phyloP scores from a whole-genome alignment of 2,797 vertebrate species.

The Leucoraja ocellata region DNA sequence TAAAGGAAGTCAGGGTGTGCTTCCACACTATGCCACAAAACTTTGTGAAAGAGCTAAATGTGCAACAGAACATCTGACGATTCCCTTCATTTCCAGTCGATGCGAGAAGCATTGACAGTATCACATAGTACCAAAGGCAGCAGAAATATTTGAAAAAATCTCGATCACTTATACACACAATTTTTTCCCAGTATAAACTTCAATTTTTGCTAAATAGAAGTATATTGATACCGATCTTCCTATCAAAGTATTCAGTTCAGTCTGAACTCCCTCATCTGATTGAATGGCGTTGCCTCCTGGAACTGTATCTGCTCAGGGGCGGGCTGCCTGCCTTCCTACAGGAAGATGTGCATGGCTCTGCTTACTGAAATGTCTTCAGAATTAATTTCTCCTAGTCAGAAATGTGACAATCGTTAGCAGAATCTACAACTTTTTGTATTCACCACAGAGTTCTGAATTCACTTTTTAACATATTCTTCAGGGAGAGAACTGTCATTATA shows the following conservation, averaged over 20 bases:
- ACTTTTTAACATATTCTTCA: slow-evolving; percentile 17
- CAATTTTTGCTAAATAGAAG: background rate
- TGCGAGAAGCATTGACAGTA: background rate
- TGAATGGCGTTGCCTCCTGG: background rate
- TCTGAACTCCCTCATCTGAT: background rate
- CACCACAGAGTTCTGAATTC: background rate
- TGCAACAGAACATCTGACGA: background rate
- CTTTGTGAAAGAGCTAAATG: background rate
- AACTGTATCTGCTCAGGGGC: background rate
- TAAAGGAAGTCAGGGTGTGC: background rate
- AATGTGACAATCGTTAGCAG: slow-evolving; percentile 33
- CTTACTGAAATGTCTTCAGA: background rate
- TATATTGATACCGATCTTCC: background rate
- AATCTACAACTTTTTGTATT: slow-evolving; percentile 24
- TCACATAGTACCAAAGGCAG: background rate
- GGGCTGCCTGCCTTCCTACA: background rate
- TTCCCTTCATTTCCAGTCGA: background rate
- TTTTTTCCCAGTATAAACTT: background rate
- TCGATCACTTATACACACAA: too few relatives aligned
- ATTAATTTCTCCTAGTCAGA: slow-evolving; percentile 7
- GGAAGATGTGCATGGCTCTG: background rate
- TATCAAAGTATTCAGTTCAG: background rate
- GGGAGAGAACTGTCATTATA: slow-evolving; percentile 31
- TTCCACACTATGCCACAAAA: background rate
- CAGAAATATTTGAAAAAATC: too few relatives aligned